These are phyloP conservation scores for Aurelia sp. DNA, from an alignment of 30 jellyfish, hydroid and myxozoan species.

Conservation along the genomic window DNA sequence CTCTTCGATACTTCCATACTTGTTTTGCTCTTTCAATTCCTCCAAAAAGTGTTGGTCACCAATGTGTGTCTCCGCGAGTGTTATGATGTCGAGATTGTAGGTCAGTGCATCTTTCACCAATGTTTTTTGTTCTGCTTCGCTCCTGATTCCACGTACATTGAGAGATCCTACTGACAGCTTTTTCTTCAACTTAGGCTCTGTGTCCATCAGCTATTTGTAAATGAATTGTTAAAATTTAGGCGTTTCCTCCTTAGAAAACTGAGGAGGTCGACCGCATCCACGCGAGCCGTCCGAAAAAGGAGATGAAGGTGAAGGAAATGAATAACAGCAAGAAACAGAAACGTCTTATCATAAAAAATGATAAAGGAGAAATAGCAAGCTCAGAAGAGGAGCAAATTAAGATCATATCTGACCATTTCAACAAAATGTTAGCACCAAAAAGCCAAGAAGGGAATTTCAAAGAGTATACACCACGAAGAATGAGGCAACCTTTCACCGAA, in stretches of 20 bases:
- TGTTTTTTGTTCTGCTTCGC: not conserved
- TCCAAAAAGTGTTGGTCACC: not conserved
- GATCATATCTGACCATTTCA: too few relatives aligned
- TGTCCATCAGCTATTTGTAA: not conserved
- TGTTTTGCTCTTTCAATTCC: not conserved
- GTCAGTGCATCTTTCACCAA: not conserved
- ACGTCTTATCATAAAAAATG: too few relatives aligned
- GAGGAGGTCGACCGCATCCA: not conserved
- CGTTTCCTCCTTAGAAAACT: not conserved
- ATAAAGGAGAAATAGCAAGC: too few relatives aligned
- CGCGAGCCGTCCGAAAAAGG: not conserved
- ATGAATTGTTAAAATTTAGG: not conserved
- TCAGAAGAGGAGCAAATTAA: too few relatives aligned
- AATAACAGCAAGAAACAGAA: too few relatives aligned
- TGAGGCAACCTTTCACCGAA: too few relatives aligned
- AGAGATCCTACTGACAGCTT: constrained; percentile 5
- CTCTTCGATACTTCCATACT: too few relatives aligned
- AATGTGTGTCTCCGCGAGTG: constrained; percentile 8
- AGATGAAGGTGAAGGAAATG: too few relatives aligned
- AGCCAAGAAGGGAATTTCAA: too few relatives aligned
- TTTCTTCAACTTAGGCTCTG: not conserved
- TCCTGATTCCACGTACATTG: constrained; percentile 1
- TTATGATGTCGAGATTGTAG: constrained; percentile 1
- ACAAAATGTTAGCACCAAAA: too few relatives aligned
- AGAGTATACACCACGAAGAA: too few relatives aligned